Percentiles rank a stretch among this genome's conserved stretches.
phyloP scores from a whole-genome alignment of 2,113 vertebrate genomes.

The Petaurus breviceps region DNA sequence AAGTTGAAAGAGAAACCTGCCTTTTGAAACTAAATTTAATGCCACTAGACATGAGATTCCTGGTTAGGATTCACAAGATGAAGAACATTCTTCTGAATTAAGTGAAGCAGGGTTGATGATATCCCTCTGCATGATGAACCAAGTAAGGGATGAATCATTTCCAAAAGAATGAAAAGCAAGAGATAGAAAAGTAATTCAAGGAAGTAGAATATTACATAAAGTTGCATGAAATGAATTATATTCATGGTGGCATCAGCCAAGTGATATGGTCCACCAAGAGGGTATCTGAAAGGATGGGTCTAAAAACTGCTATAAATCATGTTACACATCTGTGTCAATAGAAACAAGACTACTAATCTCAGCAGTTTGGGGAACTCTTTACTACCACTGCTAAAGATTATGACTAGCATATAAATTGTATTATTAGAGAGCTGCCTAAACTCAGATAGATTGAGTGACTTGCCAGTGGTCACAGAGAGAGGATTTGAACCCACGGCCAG shows the following conservation, averaged over 20 bases:
- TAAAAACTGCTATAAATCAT: no score
- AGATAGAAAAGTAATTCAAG: neutral
- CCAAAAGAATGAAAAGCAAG: neutral
- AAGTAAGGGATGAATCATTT: no score
- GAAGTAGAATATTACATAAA: neutral
- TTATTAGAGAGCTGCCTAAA: neutral
- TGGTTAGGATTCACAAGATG: neutral
- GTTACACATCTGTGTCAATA: neutral
- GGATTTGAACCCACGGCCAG: neutral
- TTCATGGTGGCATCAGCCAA: neutral
- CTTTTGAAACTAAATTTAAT: neutral
- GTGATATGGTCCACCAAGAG: neutral
- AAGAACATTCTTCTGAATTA: neutral
- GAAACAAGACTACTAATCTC: neutral
- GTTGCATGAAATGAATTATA: neutral
- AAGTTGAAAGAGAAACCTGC: neutral
- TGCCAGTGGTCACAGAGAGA: neutral
- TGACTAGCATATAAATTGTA: neutral
- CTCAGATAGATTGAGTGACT: neutral
- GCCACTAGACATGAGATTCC: neutral
- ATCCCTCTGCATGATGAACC: neutral
- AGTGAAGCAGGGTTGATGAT: neutral
- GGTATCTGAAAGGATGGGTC: no score
- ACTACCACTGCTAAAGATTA: neutral
- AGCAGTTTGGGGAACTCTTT: neutral